These are phyloP conservation scores for Leptatherina wallacei DNA, from an alignment of 2,797 vertebrate genomes.

Conservation along the genomic window DNA sequence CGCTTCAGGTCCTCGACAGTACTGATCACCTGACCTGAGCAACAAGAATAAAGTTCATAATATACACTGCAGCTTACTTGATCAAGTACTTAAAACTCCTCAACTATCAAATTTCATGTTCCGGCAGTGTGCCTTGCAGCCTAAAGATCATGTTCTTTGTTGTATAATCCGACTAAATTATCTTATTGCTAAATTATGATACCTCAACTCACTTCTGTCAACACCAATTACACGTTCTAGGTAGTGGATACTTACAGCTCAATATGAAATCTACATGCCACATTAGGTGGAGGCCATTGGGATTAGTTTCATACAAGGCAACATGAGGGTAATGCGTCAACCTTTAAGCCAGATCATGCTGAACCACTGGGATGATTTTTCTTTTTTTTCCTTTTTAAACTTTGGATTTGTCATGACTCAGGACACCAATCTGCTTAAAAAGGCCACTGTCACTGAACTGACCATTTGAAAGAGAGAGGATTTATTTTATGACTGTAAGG, in stretches of 20 bases:
- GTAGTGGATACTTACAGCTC: not conserved
- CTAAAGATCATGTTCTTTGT: not conserved
- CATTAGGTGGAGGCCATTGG: not conserved
- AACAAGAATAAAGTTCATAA: not conserved
- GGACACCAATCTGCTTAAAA: constrained; percentile 1
- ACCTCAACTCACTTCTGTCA: not conserved
- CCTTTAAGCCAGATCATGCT: not conserved
- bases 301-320: not conserved
- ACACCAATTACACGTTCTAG: not conserved
- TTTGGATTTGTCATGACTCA: constrained; percentile 7
- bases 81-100: not conserved
- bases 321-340: not conserved
- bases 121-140: not conserved
- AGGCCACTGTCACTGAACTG: not conserved
- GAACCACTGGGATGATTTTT: constrained; percentile 7
- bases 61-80: not conserved
- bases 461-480: not conserved
- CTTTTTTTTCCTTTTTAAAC: not conserved
- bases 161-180: not conserved
- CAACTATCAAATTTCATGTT: not conserved
- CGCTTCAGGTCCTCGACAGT: not conserved
- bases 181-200: not conserved
- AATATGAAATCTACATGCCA: constrained; percentile 7
- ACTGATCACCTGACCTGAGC: not conserved
- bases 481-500: not conserved